phyloP scores from a whole-genome alignment of 2,113 vertebrate genomes.

The Neomonachus schauinslandi region DNA sequence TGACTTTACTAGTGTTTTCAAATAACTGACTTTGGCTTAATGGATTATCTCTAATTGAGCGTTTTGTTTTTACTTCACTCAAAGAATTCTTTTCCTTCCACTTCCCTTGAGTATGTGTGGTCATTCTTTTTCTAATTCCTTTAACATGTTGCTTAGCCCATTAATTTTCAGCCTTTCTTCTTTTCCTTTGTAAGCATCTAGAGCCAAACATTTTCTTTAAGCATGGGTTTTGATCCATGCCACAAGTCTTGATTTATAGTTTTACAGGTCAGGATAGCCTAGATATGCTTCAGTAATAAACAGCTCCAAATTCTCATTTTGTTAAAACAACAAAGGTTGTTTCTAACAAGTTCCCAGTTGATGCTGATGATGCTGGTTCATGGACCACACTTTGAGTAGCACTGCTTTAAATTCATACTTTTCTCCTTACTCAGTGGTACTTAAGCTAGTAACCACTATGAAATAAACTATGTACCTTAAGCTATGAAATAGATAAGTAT shows the following conservation, averaged over 20 bases:
- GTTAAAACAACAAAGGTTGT: neutral
- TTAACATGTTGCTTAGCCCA: neutral
- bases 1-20: neutral
- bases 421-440: neutral
- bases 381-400: neutral
- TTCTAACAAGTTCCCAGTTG: neutral
- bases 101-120: neutral
- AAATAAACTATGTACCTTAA: neutral
- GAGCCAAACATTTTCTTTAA: neutral
- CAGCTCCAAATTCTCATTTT: neutral
- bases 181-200: neutral
- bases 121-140: neutral
- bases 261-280: neutral
- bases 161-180: neutral
- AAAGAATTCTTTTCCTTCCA: neutral
- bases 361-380: neutral
- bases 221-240: neutral
- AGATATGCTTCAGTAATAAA: conserved; percentile 16
- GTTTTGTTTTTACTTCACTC: neutral
- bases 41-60: neutral
- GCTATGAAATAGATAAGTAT: neutral
- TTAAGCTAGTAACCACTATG: neutral
- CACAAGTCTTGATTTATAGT: neutral
- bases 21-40: neutral
- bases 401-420: conserved; percentile 8